phyloP scores from a whole-genome alignment of 2,797 vertebrate genomes.

The Steatocranus sp. region DNA sequence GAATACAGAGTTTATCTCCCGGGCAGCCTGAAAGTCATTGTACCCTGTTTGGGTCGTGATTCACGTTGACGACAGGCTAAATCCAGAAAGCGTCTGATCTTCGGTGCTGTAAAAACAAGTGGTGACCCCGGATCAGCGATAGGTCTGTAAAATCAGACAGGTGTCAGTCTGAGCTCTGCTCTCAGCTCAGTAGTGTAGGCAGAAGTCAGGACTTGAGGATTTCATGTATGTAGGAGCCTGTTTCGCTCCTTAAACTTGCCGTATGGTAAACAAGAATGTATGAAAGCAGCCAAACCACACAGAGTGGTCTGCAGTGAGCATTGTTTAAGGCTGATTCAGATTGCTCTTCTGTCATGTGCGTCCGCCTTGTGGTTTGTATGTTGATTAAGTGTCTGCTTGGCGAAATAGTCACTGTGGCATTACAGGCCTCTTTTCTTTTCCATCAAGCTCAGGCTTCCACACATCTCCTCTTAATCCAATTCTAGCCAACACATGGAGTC shows the following conservation, averaged over 20 bases:
- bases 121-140: slow-evolving; percentile 27
- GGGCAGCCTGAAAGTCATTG: slow-evolving; percentile 11
- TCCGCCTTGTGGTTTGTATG: slow-evolving; percentile 39
- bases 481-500: slow-evolving; percentile 56
- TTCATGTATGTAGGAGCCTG: not conserved
- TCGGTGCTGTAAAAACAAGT: slow-evolving; percentile 31
- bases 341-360: slow-evolving; percentile 16
- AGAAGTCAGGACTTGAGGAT: not conserved
- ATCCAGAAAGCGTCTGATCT: slow-evolving; percentile 23
- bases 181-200: not conserved
- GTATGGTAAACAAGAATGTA: not conserved
- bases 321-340: slow-evolving; percentile 23
- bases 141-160: slow-evolving; percentile 18
- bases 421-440: slow-evolving; percentile 54
- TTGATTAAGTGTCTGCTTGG: slow-evolving; percentile 53
- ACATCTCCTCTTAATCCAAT: slow-evolving; percentile 46
- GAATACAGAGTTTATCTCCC: slow-evolving; percentile 1
- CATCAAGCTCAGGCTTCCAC: slow-evolving; percentile 30
- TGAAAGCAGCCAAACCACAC: slow-evolving; percentile 25
- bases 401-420: slow-evolving; percentile 31
- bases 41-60: not conserved
- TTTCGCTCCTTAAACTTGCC: not conserved
- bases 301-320: not conserved
- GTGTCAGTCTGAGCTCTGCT: slow-evolving; percentile 15
- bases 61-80: slow-evolving; percentile 14